These are phyloP conservation scores for Macrosiphum euphorbiae DNA, from an alignment of 2,888 invertebrate species.

Conservation along the genomic window DNA sequence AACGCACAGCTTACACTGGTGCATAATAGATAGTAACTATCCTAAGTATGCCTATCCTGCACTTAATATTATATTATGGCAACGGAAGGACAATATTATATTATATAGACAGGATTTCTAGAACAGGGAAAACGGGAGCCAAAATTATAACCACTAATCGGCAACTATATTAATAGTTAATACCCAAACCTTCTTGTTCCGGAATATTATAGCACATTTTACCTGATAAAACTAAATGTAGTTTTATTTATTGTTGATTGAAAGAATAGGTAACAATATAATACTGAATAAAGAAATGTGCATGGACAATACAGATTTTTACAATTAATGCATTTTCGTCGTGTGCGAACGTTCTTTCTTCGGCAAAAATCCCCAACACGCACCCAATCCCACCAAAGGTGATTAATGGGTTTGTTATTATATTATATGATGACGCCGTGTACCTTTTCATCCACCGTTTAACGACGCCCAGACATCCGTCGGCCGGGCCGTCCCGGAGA, in stretches of 20 bases:
- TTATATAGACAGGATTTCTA: background rate
- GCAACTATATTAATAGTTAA: too few relatives aligned
- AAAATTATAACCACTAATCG: background rate
- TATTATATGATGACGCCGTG: background rate
- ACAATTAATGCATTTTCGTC: background rate
- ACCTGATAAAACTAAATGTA: background rate
- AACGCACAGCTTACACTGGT: background rate
- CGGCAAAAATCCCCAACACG: background rate
- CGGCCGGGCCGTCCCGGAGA: slow-evolving; percentile 69
- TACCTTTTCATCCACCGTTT: slow-evolving; percentile 85
- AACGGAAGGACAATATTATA: background rate
- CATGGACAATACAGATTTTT: background rate
- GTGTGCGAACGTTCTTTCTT: background rate
- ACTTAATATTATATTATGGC: background rate
- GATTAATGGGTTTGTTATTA: background rate
- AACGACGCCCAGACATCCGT: slow-evolving; percentile 82
- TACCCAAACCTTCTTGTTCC: background rate
- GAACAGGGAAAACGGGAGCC: background rate
- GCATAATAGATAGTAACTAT: background rate
- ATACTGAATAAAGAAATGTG: background rate
- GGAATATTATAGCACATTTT: background rate
- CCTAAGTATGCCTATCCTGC: background rate
- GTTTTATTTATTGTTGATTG: background rate
- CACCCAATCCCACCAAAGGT: background rate
- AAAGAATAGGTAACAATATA: background rate